These are phyloP conservation scores for human DNA, from an alignment of 2,113 vertebrate species.

Conservation along the genomic window GRCh38 chr1:95442001-95442500, in stretches of 20 bases:
- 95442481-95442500: conserved; percentile 55
- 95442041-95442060: neutral
- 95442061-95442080: neutral
- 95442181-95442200: neutral
- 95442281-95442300: neutral
- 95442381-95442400: conserved; percentile 69
- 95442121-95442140: neutral
- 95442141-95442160: neutral
- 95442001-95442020: conserved; percentile 5
- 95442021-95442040: neutral
- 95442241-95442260: neutral
- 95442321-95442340: conserved; percentile 25
- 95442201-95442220: neutral
- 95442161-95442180: neutral
- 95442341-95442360: conserved; percentile 52
- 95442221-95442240: neutral
- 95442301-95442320: neutral
- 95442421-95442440: conserved; percentile 68
- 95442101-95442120: neutral
- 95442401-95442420: conserved; percentile 75
- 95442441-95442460: conserved; percentile 70
- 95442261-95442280: neutral
- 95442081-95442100: neutral
- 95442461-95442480: conserved; percentile 66
- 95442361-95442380: conserved; percentile 61